phyloP scores from a whole-genome alignment of 2,888 invertebrate genomes.

The Margaritifera margaritifera region DNA sequence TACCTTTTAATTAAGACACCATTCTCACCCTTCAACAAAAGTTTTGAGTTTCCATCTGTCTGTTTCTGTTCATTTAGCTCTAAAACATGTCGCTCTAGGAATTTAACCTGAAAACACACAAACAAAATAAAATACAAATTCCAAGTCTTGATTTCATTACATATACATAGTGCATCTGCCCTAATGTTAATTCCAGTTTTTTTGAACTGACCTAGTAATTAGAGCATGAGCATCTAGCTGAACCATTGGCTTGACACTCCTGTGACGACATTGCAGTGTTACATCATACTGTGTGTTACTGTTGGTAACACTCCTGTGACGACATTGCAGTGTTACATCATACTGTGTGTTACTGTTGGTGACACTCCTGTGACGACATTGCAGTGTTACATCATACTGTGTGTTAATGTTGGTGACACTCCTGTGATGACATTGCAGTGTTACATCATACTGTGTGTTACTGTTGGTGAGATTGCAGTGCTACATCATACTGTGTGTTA shows the following conservation, averaged over 20 bases:
- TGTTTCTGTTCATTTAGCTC: constrained; percentile 90
- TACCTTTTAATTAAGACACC: constrained; percentile 85
- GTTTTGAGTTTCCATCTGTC: constrained; percentile 87
- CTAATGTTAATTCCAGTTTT: too few species aligned
- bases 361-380: not conserved
- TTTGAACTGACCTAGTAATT: too few species aligned
- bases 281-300: not conserved
- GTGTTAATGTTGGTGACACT: too few species aligned
- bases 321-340: not conserved
- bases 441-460: not conserved
- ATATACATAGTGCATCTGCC: too few species aligned
- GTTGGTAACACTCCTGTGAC: not conserved
- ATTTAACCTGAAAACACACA: constrained; percentile 83
- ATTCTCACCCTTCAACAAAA: constrained; percentile 92
- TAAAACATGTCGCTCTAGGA: constrained; percentile 93
- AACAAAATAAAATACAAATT: too few species aligned
- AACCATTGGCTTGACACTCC: not conserved
- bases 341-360: not conserved
- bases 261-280: not conserved
- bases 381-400: not conserved
- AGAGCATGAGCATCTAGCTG: too few species aligned
- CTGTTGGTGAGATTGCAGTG: too few species aligned
- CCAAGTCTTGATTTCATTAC: too few species aligned
- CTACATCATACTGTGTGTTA: not conserved
- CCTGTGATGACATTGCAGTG: not conserved